Percentiles rank a stretch among this genome's conserved stretches.
Conservation (phyloP, 2,113 vertebrate species). For the Barbus barbus region DNA sequence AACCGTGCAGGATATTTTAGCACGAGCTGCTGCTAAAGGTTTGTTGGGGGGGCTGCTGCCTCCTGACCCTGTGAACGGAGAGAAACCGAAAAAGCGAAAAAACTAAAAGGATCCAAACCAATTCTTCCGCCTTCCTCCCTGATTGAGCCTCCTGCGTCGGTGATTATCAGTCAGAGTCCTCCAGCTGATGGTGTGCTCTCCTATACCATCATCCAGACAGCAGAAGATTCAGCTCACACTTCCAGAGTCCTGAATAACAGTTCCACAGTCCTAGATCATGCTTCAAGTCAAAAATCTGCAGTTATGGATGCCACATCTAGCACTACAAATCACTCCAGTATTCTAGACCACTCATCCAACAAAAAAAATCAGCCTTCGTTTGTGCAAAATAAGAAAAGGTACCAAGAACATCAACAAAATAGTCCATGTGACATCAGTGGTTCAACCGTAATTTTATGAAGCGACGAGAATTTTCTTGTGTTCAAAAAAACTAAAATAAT, state of each 20-base stretch:
- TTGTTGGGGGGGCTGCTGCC: slow-evolving; percentile 26
- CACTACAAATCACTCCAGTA: not conserved
- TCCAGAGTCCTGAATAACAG: not conserved
- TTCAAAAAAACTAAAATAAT: no score
- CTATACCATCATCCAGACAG: not conserved
- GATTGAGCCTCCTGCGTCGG: not conserved
- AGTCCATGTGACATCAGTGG: no score
- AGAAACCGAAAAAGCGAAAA: slow-evolving; percentile 17
- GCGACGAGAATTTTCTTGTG: no score
- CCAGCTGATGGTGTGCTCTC: not conserved
- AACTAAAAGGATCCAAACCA: not conserved
- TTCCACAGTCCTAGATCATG: not conserved
- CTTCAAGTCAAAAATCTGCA: not conserved
- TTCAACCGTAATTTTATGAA: no score
- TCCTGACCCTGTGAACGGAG: not conserved
- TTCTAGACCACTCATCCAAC: not conserved
- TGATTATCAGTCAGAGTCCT: not conserved
- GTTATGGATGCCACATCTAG: not conserved
- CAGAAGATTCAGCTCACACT: not conserved
- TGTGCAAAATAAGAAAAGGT: not conserved
- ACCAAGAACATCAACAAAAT: no score
- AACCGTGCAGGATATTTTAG: slow-evolving; percentile 72
- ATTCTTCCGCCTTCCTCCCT: slow-evolving; percentile 47
- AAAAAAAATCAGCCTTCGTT: not conserved
- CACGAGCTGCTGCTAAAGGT: slow-evolving; percentile 73